phyloP scores from a whole-genome alignment of 2,113 vertebrate species.

The Pseudorhombus dupliciocellatus region DNA sequence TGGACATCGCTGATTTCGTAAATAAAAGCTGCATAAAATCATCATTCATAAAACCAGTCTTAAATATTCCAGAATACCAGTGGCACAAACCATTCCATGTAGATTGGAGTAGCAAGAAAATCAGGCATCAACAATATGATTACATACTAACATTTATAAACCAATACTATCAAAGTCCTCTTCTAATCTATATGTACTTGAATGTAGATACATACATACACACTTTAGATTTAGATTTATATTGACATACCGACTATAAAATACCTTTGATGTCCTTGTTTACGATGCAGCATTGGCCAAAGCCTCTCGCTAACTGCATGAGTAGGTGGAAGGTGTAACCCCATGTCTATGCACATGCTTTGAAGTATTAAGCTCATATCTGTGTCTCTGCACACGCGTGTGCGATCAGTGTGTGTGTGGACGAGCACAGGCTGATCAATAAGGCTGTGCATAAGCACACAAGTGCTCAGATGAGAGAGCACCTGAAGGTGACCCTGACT shows the following conservation, averaged over 20 bases:
- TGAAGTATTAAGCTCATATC: constrained; percentile 3
- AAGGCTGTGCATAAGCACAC: constrained; percentile 83
- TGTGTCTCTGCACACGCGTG: constrained; percentile 26
- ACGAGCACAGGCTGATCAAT: constrained; percentile 84
- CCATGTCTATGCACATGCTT: neutral
- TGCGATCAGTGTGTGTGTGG: constrained; percentile 17
- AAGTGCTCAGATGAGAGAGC: constrained; percentile 81
- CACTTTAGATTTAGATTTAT: no score
- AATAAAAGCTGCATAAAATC: no score
- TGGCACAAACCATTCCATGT: neutral
- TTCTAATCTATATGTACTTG: no score
- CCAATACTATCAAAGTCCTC: no score
- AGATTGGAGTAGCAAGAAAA: neutral
- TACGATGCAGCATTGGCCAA: neutral
- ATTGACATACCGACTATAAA: no score
- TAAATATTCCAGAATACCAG: neutral
- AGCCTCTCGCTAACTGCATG: neutral
- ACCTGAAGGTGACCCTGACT: constrained; percentile 93
- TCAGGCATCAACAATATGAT: neutral
- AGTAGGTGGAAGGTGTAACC: neutral
- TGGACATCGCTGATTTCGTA: no score
- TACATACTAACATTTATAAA: constrained; percentile 36
- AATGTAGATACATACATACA: no score
- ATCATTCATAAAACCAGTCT: no score
- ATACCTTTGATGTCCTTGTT: neutral